These are phyloP conservation scores for Lucifuga dentata DNA, from an alignment of 2,113 vertebrate genomes.

Conservation along the genomic window DNA sequence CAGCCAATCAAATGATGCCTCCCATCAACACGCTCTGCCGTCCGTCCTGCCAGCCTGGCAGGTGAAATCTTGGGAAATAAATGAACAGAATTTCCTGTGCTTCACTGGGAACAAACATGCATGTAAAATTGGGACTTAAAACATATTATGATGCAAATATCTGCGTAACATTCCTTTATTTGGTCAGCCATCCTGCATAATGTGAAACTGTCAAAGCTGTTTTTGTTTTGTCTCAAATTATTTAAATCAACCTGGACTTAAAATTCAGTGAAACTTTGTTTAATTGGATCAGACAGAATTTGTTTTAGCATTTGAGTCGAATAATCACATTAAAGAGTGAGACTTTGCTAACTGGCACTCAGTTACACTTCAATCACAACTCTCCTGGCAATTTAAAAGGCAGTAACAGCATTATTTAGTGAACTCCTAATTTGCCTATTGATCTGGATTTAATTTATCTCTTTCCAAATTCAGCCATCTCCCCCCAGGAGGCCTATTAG, in stretches of 20 bases:
- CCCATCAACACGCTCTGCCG: constrained; percentile 9
- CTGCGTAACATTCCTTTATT: constrained; percentile 30
- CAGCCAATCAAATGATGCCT: constrained; percentile 42
- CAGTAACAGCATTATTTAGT: constrained; percentile 37
- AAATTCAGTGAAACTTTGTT: constrained; percentile 24
- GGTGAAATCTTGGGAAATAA: constrained; percentile 57
- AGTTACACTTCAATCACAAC: constrained; percentile 32
- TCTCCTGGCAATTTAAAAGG: constrained; percentile 37
- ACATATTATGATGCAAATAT: constrained; percentile 2
- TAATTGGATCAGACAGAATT: constrained; percentile 46
- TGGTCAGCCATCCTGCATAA: constrained; percentile 9
- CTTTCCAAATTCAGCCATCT: constrained; percentile 26
- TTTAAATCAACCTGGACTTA: constrained; percentile 21
- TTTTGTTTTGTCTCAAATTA: constrained; percentile 30
- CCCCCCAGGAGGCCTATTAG: constrained; percentile 19
- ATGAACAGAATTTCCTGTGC: constrained; percentile 10
- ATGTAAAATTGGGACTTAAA: constrained; percentile 20
- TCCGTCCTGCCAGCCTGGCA: constrained; percentile 37
- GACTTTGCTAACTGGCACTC: constrained; percentile 13
- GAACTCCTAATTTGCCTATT: constrained; percentile 53
- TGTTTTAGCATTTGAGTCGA: constrained; percentile 35
- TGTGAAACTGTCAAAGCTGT: too few species aligned
- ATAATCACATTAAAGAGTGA: constrained; percentile 49
- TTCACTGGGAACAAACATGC: constrained; percentile 31
- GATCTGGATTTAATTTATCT: constrained; percentile 54